phyloP scores from a whole-genome alignment of 2,797 vertebrate species.

The Microctenopoma stevenorrisi region DNA sequence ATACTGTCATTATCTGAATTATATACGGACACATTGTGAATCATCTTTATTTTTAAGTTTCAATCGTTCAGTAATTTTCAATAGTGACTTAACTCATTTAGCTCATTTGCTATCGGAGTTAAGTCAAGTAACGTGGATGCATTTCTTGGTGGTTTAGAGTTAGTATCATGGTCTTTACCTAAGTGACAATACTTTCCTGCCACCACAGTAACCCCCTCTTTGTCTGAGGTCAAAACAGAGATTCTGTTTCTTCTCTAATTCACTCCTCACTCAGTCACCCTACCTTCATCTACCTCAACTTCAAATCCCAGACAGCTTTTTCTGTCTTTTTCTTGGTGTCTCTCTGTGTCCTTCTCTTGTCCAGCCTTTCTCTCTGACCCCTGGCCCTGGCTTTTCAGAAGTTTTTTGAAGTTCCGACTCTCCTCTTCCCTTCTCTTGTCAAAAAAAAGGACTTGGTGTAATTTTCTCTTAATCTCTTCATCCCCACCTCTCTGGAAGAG shows the following conservation, averaged over 20 bases:
- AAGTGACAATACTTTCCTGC: conserved; percentile 24
- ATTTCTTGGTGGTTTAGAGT: background rate
- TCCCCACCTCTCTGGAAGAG: conserved; percentile 62
- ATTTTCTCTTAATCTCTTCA: conserved; percentile 82
- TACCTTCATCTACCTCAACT: conserved; percentile 56
- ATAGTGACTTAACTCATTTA: background rate
- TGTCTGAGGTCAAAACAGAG: conserved; percentile 47
- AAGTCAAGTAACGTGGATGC: background rate
- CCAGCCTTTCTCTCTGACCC: conserved; percentile 48
- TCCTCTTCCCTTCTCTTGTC: conserved; percentile 68
- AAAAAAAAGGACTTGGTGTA: conserved; percentile 67
- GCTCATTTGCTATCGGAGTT: conserved; percentile 4
- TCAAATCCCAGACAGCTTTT: conserved; percentile 58
- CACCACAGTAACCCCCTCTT: conserved; percentile 31
- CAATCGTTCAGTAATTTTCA: background rate
- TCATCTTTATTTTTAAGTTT: background rate
- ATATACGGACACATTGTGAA: background rate
- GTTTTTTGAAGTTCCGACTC: conserved; percentile 75
- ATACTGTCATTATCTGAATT: background rate
- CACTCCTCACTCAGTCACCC: conserved; percentile 39
- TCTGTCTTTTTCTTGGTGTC: conserved; percentile 29
- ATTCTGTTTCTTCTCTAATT: conserved; percentile 57
- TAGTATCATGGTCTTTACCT: conserved; percentile 1
- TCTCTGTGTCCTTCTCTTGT: conserved; percentile 47
- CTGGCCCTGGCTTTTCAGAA: conserved; percentile 63